Evolutionary conservation across 2,888 invertebrate genomes (phyloP), one percentile per base, ranked within the genome.

Genomic region (Mythimna vitellina): DNA sequence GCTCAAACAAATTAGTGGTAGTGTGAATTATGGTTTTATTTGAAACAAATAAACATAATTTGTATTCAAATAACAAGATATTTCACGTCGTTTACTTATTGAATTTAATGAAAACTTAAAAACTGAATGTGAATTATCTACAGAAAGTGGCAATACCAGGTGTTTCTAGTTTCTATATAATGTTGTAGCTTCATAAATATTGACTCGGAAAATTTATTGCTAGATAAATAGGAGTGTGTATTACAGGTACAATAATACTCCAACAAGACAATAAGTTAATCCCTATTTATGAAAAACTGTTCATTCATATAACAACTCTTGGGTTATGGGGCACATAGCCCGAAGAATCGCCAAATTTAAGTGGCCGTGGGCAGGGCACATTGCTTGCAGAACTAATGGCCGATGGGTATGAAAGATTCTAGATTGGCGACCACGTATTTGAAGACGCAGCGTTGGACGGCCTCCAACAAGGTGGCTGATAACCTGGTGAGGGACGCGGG

Each of bases 131-230:
- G 4, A 32, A 51, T 56, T n/a, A 3, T 49, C 10, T 32, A 8
- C 1, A 22, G 7, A 42, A 51, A 56, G 42, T 22, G 2, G 29
- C 32, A 42, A 51, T 22, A 42, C 74, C 78, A 75, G 78, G 57
- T 77, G 69, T 69, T 58, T 57, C 14, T 46, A 46, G 46, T 46
- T 17, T 46, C 46, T 12, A 12, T 7, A 35, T 10, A 58, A 58
- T 46, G 4, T 20, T 32, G 17, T n/a, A 42, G n/a, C 22, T 58
- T 69, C 46, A 63, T 75, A 76, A 75, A 77, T 69, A 70, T 54
- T 77, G 32, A 51, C 42, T 49, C 7, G 20, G 9, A 54, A 63
- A 77, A 58, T 14, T 57, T 54, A 53, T 58, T 53, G 29, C 53
- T 10, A 29, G 14, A 42, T 58, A 64, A 56, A n/a, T 57, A 60